Conservation (phyloP, 2,113 vertebrate genomes). For the Cichladusa arquata region DNA sequence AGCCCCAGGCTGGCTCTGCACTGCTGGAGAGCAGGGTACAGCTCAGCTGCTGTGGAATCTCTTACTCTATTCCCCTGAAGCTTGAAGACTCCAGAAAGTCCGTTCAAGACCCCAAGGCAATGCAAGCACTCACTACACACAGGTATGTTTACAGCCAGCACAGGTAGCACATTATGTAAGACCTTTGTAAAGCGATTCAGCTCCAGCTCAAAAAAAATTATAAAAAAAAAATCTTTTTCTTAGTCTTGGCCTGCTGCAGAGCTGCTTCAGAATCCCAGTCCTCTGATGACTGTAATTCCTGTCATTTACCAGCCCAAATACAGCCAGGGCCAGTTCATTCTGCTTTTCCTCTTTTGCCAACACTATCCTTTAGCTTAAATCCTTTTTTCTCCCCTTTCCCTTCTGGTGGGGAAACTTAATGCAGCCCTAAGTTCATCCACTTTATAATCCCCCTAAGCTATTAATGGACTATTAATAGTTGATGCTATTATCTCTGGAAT, state of each 20-base stretch:
- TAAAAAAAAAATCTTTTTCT: neutral
- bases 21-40: neutral
- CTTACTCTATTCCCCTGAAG: too few relatives aligned
- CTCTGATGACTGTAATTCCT: neutral
- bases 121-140: neutral
- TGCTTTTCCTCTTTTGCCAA: neutral
- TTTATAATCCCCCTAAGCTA: neutral
- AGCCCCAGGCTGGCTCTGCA: neutral
- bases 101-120: neutral
- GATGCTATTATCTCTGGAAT: neutral
- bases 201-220: neutral
- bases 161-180: neutral
- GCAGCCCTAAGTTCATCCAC: neutral
- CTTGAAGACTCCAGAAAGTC: neutral
- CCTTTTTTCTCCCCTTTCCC: neutral
- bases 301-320: neutral
- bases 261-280: neutral
- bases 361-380: neutral
- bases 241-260: neutral
- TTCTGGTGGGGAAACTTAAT: neutral
- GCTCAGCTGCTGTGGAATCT: neutral
- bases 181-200: neutral
- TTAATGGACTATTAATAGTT: constrained; percentile 9
- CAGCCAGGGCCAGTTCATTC: neutral
- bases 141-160: neutral